Conservation (phyloP, 2,888 invertebrate genomes). For the Nematopogon swammerdamellus region DNA sequence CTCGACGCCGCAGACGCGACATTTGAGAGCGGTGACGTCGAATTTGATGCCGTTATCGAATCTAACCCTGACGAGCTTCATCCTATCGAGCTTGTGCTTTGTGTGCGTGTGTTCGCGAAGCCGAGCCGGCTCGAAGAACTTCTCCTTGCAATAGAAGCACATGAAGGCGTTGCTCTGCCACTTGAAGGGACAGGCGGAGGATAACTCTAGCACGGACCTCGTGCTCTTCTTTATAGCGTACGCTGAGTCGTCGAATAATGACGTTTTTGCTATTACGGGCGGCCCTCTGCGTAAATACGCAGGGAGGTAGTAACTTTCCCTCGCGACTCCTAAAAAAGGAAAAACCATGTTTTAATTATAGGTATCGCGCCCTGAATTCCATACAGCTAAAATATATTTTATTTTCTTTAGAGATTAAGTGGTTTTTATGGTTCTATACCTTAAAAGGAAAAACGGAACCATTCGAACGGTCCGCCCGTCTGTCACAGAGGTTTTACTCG, state of each 20-base stretch:
- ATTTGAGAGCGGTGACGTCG: background rate
- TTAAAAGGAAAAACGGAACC: no score
- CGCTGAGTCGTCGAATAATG: background rate
- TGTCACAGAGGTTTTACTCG: no score
- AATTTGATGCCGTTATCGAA: background rate
- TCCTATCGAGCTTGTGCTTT: background rate
- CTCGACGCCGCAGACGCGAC: background rate
- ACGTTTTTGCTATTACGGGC: background rate
- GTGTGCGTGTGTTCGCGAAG: slow-evolving; percentile 19
- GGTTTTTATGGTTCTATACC: no score
- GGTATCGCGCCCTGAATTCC: no score
- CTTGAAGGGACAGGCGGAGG: slow-evolving; percentile 1
- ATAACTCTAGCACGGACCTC: slow-evolving; percentile 12
- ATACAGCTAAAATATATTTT: no score
- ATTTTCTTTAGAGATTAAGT: no score
- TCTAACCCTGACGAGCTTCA: background rate
- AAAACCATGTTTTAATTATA: background rate
- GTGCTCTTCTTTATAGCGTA: background rate
- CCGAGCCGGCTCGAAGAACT: background rate
- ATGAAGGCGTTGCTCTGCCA: slow-evolving; percentile 2
- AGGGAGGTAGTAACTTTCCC: background rate
- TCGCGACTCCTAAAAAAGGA: background rate
- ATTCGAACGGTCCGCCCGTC: no score
- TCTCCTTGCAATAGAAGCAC: slow-evolving; percentile 1
- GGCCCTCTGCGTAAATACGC: background rate